Conservation (phyloP, 2,797 vertebrate species). For the Lophura swinhoii region DNA sequence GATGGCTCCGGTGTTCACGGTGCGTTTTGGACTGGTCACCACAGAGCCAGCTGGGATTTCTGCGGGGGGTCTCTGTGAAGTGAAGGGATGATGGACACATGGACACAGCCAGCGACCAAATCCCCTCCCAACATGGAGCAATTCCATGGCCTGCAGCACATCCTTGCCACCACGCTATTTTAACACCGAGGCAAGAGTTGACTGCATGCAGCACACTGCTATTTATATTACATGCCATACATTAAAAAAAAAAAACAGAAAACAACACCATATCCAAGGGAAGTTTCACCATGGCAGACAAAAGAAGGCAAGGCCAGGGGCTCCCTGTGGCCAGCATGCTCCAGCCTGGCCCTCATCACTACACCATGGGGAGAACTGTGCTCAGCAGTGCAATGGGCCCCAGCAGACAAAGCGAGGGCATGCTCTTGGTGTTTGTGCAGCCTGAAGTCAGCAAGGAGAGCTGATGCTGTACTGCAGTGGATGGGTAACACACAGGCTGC, state of each 20-base stretch:
- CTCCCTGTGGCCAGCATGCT: not conserved
- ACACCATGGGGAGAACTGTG: not conserved
- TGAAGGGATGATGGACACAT: not conserved
- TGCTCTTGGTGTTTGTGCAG: not conserved
- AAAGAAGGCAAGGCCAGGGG: not conserved
- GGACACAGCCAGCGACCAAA: not conserved
- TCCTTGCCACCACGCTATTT: not conserved
- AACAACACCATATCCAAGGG: not conserved
- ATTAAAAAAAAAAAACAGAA: not conserved
- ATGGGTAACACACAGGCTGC: slow-evolving; percentile 18
- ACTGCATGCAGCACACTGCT: slow-evolving; percentile 58
- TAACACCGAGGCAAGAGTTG: not conserved
- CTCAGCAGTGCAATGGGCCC: not conserved
- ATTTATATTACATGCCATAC: slow-evolving; percentile 55
- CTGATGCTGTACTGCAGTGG: not conserved
- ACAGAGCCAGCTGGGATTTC: not conserved
- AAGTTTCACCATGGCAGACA: not conserved
- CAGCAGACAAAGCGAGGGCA: not conserved
- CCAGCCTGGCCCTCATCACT: rapidly evolving
- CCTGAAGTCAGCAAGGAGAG: not conserved
- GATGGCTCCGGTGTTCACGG: not conserved
- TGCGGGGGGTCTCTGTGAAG: not conserved
- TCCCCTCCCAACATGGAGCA: not conserved
- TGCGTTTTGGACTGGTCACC: not conserved
- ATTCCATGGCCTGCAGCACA: not conserved